Conservation (phyloP, 2,113 vertebrate species). For the Indri indri region DNA sequence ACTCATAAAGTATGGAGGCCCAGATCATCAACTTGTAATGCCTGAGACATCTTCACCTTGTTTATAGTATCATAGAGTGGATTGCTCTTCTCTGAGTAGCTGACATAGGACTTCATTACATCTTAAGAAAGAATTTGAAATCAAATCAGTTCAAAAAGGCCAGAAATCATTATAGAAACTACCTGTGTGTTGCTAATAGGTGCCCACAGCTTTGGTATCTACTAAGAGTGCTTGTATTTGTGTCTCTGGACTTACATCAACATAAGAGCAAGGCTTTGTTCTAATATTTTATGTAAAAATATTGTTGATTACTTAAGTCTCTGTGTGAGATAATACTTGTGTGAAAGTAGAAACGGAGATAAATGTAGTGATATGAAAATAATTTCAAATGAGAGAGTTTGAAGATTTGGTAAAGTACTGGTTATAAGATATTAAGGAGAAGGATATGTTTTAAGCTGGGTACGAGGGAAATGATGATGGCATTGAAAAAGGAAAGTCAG, state of each 20-base stretch:
- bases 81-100: constrained; percentile 72
- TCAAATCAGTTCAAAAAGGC: background rate
- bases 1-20: background rate
- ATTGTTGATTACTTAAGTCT: background rate
- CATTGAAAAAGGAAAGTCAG: background rate
- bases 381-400: background rate
- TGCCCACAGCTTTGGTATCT: background rate
- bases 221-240: background rate
- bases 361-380: background rate
- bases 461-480: background rate
- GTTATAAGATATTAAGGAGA: background rate
- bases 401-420: background rate
- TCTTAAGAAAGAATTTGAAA: constrained; percentile 62
- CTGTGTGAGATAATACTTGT: background rate
- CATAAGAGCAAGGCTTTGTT: background rate
- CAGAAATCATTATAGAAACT: background rate
- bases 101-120: constrained; percentile 74
- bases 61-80: constrained; percentile 63
- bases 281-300: background rate
- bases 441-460: background rate
- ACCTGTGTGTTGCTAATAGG: background rate
- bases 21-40: background rate
- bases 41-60: background rate
- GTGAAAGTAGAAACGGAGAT: background rate
- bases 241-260: background rate